phyloP scores from a whole-genome alignment of 2,888 invertebrate genomes.

The Tachina fera region DNA sequence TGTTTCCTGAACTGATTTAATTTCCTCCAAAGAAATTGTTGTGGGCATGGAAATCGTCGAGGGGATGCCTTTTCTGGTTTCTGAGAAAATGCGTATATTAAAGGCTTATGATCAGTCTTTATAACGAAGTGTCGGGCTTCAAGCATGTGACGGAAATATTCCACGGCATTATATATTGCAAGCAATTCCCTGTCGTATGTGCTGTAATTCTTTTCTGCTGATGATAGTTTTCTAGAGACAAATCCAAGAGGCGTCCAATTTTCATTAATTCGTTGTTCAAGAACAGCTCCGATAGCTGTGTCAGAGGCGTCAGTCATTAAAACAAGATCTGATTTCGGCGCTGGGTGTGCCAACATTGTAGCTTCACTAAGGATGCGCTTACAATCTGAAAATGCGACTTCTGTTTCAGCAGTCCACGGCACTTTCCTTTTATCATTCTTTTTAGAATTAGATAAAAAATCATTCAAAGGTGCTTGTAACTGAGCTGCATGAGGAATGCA shows the following conservation, averaged over 20 bases:
- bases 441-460: background rate
- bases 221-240: slow-evolving; percentile 77
- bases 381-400: background rate
- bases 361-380: slow-evolving; percentile 4
- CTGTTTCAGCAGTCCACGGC: background rate
- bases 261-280: slow-evolving; percentile 31
- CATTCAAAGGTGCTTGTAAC: slow-evolving; percentile 18
- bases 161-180: slow-evolving; percentile 9
- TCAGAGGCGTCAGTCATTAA: slow-evolving; percentile 49
- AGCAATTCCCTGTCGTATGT: slow-evolving; percentile 63
- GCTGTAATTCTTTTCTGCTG: slow-evolving; percentile 39
- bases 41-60: too few species aligned
- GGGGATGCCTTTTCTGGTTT: slow-evolving; percentile 72
- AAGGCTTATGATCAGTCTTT: slow-evolving; percentile 70
- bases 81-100: slow-evolving; percentile 65
- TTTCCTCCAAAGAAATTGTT: too few species aligned
- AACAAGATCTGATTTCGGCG: slow-evolving; percentile 33
- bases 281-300: slow-evolving; percentile 55
- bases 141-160: slow-evolving; percentile 7
- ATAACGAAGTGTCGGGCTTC: slow-evolving; percentile 66
- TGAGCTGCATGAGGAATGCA: slow-evolving; percentile 28
- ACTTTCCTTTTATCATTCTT: background rate
- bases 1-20: too few species aligned
- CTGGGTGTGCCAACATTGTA: background rate
- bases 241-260: slow-evolving; percentile 53